phyloP scores from a whole-genome alignment of 1,140 invertebrate genomes.

The Aphaenogaster floridana region DNA sequence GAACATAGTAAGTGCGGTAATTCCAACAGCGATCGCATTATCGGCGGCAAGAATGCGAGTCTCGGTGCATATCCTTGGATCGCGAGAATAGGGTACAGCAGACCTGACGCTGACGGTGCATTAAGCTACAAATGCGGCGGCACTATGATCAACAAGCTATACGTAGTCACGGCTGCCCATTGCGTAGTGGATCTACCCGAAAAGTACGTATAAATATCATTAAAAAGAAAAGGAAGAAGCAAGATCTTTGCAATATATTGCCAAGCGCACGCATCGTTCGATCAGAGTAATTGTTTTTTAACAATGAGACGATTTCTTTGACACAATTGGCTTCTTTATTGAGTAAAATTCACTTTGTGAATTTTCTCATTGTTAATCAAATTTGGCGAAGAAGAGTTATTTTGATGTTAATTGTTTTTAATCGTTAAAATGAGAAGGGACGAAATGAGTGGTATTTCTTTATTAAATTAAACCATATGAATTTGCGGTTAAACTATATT shows the following conservation, averaged over 20 bases:
- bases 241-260: background rate
- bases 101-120: background rate
- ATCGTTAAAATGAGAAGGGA: background rate
- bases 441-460: background rate
- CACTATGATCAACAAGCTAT: slow-evolving; percentile 89
- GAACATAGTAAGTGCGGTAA: slow-evolving; percentile 82
- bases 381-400: too few species aligned
- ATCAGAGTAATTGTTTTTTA: too few species aligned
- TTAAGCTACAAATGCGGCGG: slow-evolving; percentile 89
- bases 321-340: too few species aligned
- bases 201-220: slow-evolving; percentile 29
- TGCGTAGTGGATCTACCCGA: slow-evolving; percentile 87
- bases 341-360: too few species aligned
- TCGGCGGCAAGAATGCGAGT: slow-evolving; percentile 87
- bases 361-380: too few species aligned
- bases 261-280: background rate
- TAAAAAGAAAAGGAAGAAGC: background rate
- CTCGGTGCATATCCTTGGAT: slow-evolving; percentile 90
- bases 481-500: too few species aligned
- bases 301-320: background rate
- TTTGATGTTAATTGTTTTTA: background rate
- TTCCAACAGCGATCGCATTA: slow-evolving; percentile 85
- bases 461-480: too few species aligned
- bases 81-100: slow-evolving; percentile 85
- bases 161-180: slow-evolving; percentile 91